Conservation (phyloP, 2,797 vertebrate genomes). For the Dicrostonyx torquatus region DNA sequence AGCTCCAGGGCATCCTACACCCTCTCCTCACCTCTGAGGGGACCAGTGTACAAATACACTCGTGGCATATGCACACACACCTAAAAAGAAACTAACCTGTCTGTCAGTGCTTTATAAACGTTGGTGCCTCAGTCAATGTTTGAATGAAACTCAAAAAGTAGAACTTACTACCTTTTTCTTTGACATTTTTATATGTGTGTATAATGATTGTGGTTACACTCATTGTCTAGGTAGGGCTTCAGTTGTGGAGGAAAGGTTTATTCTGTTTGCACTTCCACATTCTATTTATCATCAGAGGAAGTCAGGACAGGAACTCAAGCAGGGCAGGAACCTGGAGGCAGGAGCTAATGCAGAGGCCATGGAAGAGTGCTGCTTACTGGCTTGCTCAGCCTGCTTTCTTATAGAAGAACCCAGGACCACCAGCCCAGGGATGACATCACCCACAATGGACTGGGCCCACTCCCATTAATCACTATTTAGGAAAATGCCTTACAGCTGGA, state of each 20-base stretch:
- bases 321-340: not conserved
- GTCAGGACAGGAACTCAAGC: not conserved
- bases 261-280: not conserved
- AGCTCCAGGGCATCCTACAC: not conserved
- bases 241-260: not conserved
- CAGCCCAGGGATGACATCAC: not conserved
- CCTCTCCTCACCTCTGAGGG: not conserved
- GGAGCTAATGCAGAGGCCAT: not conserved
- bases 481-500: too few relatives aligned
- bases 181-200: not conserved
- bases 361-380: not conserved
- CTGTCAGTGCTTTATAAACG: not conserved
- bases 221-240: not conserved
- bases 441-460: too few relatives aligned
- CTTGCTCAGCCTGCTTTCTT: not conserved
- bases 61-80: not conserved
- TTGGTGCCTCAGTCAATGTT: not conserved
- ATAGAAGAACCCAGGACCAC: not conserved
- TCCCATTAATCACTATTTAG: not conserved
- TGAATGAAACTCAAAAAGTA: not conserved
- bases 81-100: not conserved
- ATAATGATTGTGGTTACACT: too few relatives aligned
- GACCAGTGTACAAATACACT: not conserved
- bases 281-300: not conserved
- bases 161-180: not conserved